Conservation (phyloP, 2,888 invertebrate genomes). For the Tricholauxania praeusta region DNA sequence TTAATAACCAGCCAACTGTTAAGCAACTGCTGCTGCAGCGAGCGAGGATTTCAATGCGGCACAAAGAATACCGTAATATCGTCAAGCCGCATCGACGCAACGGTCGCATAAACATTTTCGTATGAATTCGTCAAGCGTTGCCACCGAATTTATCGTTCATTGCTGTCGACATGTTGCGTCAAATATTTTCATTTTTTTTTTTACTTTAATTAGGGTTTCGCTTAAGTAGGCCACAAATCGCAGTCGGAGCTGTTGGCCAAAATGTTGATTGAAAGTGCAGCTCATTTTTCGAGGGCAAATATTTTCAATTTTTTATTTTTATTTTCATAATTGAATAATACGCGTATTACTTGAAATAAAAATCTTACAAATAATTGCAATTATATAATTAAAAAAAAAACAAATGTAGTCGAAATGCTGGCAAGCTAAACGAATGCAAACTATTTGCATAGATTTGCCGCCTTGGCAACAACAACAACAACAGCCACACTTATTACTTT, state of each 20-base stretch:
- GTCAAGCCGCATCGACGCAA: background rate
- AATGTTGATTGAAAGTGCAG: no score
- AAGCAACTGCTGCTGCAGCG: conserved; percentile 8
- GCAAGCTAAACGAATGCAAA: background rate
- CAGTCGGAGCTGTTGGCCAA: background rate
- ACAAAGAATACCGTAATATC: conserved; percentile 12
- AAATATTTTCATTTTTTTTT: background rate
- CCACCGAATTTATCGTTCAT: conserved; percentile 13
- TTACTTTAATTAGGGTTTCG: conserved; percentile 18
- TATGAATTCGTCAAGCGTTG: conserved; percentile 24
- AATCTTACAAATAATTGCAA: no score
- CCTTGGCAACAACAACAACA: background rate
- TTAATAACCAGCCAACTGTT: background rate
- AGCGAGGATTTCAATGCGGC: background rate
- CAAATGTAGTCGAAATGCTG: no score
- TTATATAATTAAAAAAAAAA: no score
- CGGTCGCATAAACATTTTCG: background rate
- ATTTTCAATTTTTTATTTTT: no score
- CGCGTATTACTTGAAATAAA: no score
- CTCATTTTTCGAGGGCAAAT: no score
- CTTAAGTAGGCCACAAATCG: background rate
- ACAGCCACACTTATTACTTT: conserved; percentile 25
- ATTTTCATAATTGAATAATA: no score
- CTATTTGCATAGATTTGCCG: conserved; percentile 28
- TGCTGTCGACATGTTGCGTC: background rate